Evolutionary conservation across 1,140 invertebrate species (phyloP).

Genomic region (Drosophila sechellia): DNA sequence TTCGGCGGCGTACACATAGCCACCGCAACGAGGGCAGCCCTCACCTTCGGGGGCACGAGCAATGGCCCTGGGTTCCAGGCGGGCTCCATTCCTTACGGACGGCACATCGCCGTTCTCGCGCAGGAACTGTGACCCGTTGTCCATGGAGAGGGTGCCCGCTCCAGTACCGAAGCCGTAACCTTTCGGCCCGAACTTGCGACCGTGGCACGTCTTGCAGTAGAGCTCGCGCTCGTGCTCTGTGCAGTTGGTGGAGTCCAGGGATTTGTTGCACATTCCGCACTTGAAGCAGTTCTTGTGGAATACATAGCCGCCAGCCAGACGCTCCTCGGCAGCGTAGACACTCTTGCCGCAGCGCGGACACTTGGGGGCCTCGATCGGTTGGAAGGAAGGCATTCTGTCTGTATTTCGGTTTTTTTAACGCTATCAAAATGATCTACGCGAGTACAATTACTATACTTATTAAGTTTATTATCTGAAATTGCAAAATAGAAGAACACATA

Average conservation of each 20-base stretch:
- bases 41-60: constrained; percentile 94
- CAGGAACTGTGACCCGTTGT: constrained; percentile 93
- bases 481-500: constrained; percentile 57
- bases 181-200: constrained; percentile 98
- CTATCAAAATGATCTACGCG: constrained; percentile 56
- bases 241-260: constrained; percentile 98
- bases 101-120: constrained; percentile 77
- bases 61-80: constrained; percentile 89
- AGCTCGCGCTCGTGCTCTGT: constrained; percentile 97
- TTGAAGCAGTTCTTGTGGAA: constrained; percentile 99
- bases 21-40: constrained; percentile 95
- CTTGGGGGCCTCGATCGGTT: constrained; percentile 96
- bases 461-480: constrained; percentile 77
- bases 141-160: constrained; percentile 98
- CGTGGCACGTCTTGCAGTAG: constrained; percentile 99
- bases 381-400: constrained; percentile 92
- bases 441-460: constrained; percentile 63
- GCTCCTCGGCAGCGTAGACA: constrained; percentile 99
- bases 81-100: constrained; percentile 71
- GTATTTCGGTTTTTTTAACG: constrained; percentile 32
- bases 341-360: constrained; percentile 99
- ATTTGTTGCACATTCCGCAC: constrained; percentile 98
- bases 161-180: constrained; percentile 99
- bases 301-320: constrained; percentile 97
- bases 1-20: constrained; percentile 96